Evolutionary conservation across 1,140 invertebrate genomes (phyloP).

Genomic region (Lerema accius): DNA sequence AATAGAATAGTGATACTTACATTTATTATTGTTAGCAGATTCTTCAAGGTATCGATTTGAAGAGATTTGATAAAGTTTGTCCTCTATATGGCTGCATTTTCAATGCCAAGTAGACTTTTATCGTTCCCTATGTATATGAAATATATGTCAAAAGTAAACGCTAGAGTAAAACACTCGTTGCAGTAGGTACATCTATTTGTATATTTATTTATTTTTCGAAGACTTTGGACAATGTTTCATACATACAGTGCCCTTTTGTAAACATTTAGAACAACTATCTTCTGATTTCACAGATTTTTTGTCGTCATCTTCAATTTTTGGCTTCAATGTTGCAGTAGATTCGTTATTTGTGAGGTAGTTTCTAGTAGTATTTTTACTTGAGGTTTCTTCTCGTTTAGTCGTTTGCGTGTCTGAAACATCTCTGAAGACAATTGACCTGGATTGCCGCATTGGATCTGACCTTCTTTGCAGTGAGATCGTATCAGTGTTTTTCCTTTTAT

Average conservation of each 20-base stretch:
- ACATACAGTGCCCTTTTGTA: slow-evolving; percentile 48
- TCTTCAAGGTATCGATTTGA: too few relatives aligned
- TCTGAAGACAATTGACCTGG: slow-evolving; percentile 7
- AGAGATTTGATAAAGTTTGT: too few relatives aligned
- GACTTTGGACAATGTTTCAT: slow-evolving; percentile 45
- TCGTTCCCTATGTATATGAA: too few relatives aligned
- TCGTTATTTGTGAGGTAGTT: neutral
- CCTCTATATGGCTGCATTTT: too few relatives aligned
- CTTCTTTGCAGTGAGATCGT: too few relatives aligned
- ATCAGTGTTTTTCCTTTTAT: too few relatives aligned
- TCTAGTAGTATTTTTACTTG: neutral
- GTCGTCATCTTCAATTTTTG: neutral
- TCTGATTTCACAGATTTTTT: neutral
- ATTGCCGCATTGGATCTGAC: neutral
- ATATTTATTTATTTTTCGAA: slow-evolving; percentile 34
- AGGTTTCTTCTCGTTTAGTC: slow-evolving; percentile 11
- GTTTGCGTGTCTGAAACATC: slow-evolving; percentile 8
- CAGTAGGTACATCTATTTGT: too few relatives aligned
- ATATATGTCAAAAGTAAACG: too few relatives aligned
- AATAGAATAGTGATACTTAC: too few relatives aligned
- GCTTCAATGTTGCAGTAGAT: slow-evolving; percentile 3
- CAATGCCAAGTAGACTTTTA: too few relatives aligned
- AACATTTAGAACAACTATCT: slow-evolving; percentile 45
- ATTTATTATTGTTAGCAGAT: too few relatives aligned
- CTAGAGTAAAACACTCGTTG: too few relatives aligned